Evolutionary conservation across 2,888 invertebrate species (phyloP).

Genomic region (Agonopterix arenella): DNA sequence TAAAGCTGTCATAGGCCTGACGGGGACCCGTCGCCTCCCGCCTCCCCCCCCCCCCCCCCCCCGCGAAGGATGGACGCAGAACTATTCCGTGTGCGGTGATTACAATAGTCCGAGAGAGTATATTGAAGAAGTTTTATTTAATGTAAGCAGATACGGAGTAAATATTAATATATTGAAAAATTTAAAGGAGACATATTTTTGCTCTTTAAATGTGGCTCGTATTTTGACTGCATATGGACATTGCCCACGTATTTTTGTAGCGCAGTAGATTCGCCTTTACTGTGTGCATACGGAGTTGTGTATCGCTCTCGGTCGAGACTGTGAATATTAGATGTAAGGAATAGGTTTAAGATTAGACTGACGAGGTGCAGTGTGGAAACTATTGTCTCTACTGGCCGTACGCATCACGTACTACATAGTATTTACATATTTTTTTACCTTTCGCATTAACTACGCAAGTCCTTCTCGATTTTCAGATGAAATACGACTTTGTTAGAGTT

Average conservation of each 20-base stretch:
- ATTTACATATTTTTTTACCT: not conserved
- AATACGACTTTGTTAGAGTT: not conserved
- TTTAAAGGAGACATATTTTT: constrained; percentile 74
- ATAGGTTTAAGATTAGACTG: constrained; percentile 57
- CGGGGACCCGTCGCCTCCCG: too few relatives aligned
- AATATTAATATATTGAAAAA: constrained; percentile 47
- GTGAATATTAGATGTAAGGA: constrained; percentile 61
- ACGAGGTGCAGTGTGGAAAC: constrained; percentile 56
- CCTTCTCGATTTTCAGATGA: not conserved
- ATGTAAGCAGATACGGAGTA: constrained; percentile 43
- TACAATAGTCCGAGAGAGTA: constrained; percentile 35
- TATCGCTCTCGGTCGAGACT: constrained; percentile 61
- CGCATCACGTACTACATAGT: not conserved
- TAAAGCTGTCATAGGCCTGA: too few relatives aligned
- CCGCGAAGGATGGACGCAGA: constrained; percentile 11
- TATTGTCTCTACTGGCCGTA: constrained; percentile 14
- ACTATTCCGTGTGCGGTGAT: constrained; percentile 50
- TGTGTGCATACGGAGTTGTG: constrained; percentile 37
- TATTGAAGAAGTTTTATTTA: constrained; percentile 52
- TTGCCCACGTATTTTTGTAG: constrained; percentile 77
- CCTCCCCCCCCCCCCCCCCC: not conserved
- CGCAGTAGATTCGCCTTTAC: constrained; percentile 66
- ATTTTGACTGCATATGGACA: constrained; percentile 69
- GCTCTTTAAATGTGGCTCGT: constrained; percentile 65
- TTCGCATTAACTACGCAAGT: constrained; percentile 1